Evolutionary conservation across 2,113 vertebrate species (phyloP).

Genomic region (Brevimyrus niger): DNA sequence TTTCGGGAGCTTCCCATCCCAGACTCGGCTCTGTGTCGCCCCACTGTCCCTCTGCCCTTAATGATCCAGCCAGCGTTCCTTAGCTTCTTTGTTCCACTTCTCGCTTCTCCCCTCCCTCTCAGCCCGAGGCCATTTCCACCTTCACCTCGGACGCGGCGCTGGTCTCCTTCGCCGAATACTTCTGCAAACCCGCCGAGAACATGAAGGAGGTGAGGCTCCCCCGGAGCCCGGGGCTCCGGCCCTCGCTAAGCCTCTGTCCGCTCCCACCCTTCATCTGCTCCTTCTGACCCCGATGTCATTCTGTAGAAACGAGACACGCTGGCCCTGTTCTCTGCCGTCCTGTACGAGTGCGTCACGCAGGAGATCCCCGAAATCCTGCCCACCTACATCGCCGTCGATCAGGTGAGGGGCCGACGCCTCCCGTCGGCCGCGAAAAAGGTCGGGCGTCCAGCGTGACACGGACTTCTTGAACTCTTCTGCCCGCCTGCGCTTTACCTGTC

Average conservation of each 20-base stretch:
- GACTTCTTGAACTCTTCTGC: neutral
- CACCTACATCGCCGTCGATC: conserved; percentile 88
- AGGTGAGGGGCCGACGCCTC: conserved; percentile 57
- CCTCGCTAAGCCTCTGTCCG: neutral
- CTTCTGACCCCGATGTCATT: neutral
- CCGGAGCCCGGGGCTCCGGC: neutral
- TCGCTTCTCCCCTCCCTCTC: conserved; percentile 11
- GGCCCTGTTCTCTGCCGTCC: conserved; percentile 83
- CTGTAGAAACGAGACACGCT: conserved; percentile 79
- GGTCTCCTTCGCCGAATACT: conserved; percentile 89
- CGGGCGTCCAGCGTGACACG: neutral
- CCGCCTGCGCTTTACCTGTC: neutral
- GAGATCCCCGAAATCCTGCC: conserved; percentile 97
- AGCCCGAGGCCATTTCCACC: conserved; percentile 91
- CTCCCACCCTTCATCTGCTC: neutral
- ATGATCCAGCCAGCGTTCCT: neutral
- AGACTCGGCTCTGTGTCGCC: neutral
- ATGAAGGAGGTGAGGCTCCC: conserved; percentile 64
- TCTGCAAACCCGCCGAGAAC: conserved; percentile 78
- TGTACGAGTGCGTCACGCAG: conserved; percentile 93
- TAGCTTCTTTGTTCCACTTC: neutral
- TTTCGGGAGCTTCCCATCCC: neutral
- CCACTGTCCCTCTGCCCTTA: neutral
- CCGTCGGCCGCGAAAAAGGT: neutral
- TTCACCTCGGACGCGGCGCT: conserved; percentile 91